phyloP scores from a whole-genome alignment of 2,797 vertebrate genomes.

The Nothura maculosa region DNA sequence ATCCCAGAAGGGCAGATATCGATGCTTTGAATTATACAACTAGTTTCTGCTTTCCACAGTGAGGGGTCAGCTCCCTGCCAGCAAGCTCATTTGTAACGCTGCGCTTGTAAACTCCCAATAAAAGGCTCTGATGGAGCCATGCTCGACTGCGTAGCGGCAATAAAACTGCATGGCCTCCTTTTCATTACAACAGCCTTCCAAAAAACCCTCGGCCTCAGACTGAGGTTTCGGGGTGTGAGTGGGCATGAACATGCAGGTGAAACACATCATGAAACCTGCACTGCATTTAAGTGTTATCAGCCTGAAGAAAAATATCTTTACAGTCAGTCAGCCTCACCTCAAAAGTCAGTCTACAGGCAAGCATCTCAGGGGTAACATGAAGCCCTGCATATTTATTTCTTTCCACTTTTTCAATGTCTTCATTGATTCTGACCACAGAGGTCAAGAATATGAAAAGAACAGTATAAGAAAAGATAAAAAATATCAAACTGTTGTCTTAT shows the following conservation, averaged over 20 bases:
- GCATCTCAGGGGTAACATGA: neutral
- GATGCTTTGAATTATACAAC: constrained; percentile 35
- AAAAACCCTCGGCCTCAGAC: neutral
- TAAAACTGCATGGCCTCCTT: constrained; percentile 21
- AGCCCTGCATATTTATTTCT: neutral
- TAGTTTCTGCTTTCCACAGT: constrained; percentile 16
- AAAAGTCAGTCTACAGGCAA: neutral
- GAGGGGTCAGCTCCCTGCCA: constrained; percentile 54
- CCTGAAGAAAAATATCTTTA: neutral
- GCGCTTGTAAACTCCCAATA: constrained; percentile 53
- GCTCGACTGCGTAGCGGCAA: neutral
- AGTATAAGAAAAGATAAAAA: neutral
- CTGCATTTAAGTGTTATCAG: neutral
- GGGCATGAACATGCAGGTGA: neutral
- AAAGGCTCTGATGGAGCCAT: constrained; percentile 27
- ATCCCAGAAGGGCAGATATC: neutral
- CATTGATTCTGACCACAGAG: constrained; percentile 7
- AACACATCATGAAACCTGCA: neutral
- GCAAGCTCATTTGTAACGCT: constrained; percentile 59
- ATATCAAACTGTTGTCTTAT: constrained; percentile 23
- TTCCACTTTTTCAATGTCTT: neutral
- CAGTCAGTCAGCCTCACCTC: no score
- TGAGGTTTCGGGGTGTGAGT: neutral
- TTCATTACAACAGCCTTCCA: constrained; percentile 17
- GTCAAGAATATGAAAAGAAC: constrained; percentile 51